Base-by-base conservation (phyloP, 2,888 invertebrate genomes). In the Apamea sordens region DNA sequence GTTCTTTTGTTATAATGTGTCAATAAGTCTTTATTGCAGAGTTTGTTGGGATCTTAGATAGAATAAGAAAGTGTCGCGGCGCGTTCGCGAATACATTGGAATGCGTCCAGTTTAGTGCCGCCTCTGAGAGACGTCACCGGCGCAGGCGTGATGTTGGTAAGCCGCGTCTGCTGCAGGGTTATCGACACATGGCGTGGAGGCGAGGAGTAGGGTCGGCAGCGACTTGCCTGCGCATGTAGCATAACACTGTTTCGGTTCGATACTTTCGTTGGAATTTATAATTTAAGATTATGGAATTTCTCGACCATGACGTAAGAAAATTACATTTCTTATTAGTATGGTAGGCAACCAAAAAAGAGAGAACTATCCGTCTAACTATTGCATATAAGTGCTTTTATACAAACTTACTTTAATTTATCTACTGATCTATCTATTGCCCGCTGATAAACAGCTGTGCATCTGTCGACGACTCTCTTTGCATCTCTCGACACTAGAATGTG, bases 141-240 rank as follows among this genome's bases (percentile, higher is more conserved):
- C 95, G 96, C 96, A 95, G 93, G 96, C 96, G 96, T 94, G 95
- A 93, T 94, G 95, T 94, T 93, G 93, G 93, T 94, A 92, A 93
- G 91, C 92, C 93, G 92, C 88, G 90, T 90, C 92, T 92, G 91
- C 92, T 92, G 94, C 95, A 95, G 96, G 96, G 96, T 96, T 96
- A 96, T 96, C 96, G 96, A 96, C 96, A 96, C 95, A 95, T 90
- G 89, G 89, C 89, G 90, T 90, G 92, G 92, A 92, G 93, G 93
- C 90, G 91, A 91, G 85, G 84, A 90, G 93, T 94, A 94, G 95
- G 96, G 95, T 95, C 95, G 92, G 90, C 89, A 90, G 87, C 65
- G 74, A 76, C 87, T 85, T 80, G 79, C 87, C 90, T 93, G 94
- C 93, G 93, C 93, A 93, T 92, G 93, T 94, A 94, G 93, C 94